These are phyloP conservation scores for Enteromius argenteus DNA, from an alignment of 2,797 vertebrate species.

Conservation along the genomic window DNA sequence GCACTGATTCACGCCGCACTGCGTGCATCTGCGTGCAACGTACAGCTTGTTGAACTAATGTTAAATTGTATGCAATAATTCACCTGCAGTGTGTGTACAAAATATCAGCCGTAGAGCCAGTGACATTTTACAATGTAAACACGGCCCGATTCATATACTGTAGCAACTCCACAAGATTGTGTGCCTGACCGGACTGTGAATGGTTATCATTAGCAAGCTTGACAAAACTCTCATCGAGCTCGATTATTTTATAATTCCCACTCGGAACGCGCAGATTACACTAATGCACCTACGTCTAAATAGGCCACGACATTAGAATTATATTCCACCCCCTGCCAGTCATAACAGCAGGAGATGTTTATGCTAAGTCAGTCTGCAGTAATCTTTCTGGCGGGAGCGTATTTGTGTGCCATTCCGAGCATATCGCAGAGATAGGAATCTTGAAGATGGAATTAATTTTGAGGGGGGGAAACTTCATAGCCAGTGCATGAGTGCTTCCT, in stretches of 20 bases:
- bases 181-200: conserved; percentile 45
- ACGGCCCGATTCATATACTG: conserved; percentile 39
- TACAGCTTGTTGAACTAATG: conserved; percentile 41
- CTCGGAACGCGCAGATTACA: conserved; percentile 30
- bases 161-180: conserved; percentile 1
- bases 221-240: conserved; percentile 38
- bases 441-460: conserved; percentile 98
- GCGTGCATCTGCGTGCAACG: background rate
- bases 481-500: conserved; percentile 87
- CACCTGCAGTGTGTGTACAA: conserved; percentile 47
- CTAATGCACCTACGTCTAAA: conserved; percentile 15
- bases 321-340: conserved; percentile 56
- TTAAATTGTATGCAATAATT: conserved; percentile 31
- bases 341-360: conserved; percentile 79
- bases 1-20: background rate
- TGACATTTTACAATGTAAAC: conserved; percentile 52
- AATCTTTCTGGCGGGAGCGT: conserved; percentile 87
- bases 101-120: conserved; percentile 31
- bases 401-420: conserved; percentile 94
- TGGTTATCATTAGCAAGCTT: conserved; percentile 43
- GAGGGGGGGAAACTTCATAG: conserved; percentile 86
- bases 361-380: conserved; percentile 83
- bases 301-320: conserved; percentile 41
- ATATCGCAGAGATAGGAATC: conserved; percentile 93
- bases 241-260: conserved; percentile 15